These are phyloP conservation scores for Sternarchorhynchus goeldii DNA, from an alignment of 2,797 vertebrate genomes.

Conservation along the genomic window DNA sequence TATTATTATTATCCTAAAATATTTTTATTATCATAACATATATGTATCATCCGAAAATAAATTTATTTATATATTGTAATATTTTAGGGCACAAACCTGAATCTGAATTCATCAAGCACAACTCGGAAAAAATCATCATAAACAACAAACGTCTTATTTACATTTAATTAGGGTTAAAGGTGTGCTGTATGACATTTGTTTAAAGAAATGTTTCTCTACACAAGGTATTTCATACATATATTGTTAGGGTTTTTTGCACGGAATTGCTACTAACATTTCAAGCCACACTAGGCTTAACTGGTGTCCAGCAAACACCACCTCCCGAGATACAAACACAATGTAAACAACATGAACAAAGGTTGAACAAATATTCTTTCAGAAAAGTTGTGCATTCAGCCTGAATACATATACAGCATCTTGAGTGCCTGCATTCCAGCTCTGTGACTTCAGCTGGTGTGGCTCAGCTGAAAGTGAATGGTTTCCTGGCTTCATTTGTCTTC, in stretches of 20 bases:
- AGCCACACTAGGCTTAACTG: not conserved
- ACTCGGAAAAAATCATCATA: too few species aligned
- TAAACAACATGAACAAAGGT: not conserved
- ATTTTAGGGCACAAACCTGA: too few species aligned
- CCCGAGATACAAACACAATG: not conserved
- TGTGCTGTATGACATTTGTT: too few species aligned
- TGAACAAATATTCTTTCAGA: not conserved
- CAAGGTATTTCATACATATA: not conserved
- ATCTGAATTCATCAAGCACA: too few species aligned
- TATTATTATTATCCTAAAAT: too few species aligned
- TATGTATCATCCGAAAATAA: too few species aligned
- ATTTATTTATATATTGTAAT: too few species aligned
- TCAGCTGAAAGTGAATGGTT: not conserved
- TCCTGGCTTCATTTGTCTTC: constrained; percentile 53
- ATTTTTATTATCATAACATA: too few species aligned
- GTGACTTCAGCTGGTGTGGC: not conserved
- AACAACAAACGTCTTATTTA: too few species aligned
- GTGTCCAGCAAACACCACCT: not conserved
- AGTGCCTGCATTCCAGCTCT: not conserved
- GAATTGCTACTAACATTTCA: not conserved
- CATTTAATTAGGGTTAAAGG: too few species aligned
- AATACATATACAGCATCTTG: not conserved
- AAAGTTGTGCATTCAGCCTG: not conserved
- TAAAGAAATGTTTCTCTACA: not conserved
- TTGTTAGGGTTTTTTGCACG: too few species aligned